Evolutionary conservation across 2,888 invertebrate species (phyloP), one percentile per base, ranked within the genome.

Genomic region (Coelopa pilipes): DNA sequence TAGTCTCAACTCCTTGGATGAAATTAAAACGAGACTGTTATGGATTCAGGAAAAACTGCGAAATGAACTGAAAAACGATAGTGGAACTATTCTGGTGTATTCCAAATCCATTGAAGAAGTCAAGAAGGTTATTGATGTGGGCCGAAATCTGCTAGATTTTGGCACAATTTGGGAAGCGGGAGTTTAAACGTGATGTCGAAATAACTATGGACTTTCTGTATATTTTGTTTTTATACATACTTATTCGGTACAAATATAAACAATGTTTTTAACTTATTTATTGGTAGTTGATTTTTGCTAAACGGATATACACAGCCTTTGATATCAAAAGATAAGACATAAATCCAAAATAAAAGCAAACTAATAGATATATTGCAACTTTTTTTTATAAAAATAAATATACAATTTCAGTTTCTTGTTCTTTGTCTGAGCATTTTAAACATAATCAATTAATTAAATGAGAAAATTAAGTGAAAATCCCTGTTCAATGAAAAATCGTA

Each of bases 231-330:
- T 34, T 34, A 34, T 34, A 34, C 34, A 34, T 34, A 34, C 34
- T 34, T 34, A 34, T 34, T 34, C n/a, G n/a, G n/a, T n/a, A n/a
- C n/a, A n/a, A n/a, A n/a, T n/a, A n/a, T n/a, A n/a, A n/a, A n/a
- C n/a, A n/a, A n/a, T n/a, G n/a, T n/a, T n/a, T n/a, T n/a, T n/a
- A n/a, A n/a, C n/a, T n/a, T n/a, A n/a, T 5, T 55, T 55, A 55
- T 1, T 1, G 19, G 55, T 55, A 55, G n/a, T 55, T 50, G 17
- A n/a, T 12, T 57, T 11, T 57, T 57, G 11, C 19, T 19, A 57
- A 57, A 57, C 17, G 11, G 1, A 57, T 57, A 57, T 57, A 17
- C 57, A 57, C 57, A 57, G 57, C 57, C 57, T 57, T 57, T 57
- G 57, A 17, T 57, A 19, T 19, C 17, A 19, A 57, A 10, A 57